A percentile compares a stretch with the other conserved stretches of the same genome.
phyloP scores from a whole-genome alignment of 2,113 vertebrate species.

The Dipodomys stephensi region DNA sequence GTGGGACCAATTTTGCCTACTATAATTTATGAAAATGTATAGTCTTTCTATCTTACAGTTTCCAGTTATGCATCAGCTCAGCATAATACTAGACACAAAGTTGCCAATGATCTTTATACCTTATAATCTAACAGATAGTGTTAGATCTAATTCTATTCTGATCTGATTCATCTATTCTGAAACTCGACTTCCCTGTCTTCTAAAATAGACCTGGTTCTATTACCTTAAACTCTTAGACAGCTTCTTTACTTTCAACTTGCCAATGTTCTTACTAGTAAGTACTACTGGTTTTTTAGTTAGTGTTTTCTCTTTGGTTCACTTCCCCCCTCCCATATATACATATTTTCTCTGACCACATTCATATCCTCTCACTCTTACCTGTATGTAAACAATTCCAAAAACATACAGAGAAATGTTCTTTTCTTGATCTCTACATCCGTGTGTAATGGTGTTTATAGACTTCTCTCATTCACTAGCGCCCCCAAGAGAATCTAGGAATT shows the following conservation, averaged over 20 bases:
- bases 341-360: background rate
- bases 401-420: background rate
- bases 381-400: background rate
- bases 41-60: background rate
- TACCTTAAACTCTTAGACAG: slow-evolving; percentile 20
- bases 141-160: slow-evolving; percentile 13
- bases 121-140: background rate
- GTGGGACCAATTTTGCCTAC: background rate
- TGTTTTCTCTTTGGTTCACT: background rate
- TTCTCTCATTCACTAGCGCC: slow-evolving; percentile 7
- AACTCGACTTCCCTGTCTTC: slow-evolving; percentile 5
- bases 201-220: background rate
- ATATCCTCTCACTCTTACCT: background rate
- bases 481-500: background rate
- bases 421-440: background rate
- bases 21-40: background rate
- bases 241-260: background rate
- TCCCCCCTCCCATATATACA: background rate
- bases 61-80: background rate
- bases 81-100: background rate
- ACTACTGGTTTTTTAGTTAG: background rate
- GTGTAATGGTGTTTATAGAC: background rate
- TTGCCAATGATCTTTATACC: background rate
- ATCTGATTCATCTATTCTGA: background rate
- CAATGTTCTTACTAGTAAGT: background rate